Percentiles rank a stretch among this genome's conserved stretches.
Evolutionary conservation across 2,888 invertebrate species (phyloP).

Genomic region (Philhelius pedissequus): DNA sequence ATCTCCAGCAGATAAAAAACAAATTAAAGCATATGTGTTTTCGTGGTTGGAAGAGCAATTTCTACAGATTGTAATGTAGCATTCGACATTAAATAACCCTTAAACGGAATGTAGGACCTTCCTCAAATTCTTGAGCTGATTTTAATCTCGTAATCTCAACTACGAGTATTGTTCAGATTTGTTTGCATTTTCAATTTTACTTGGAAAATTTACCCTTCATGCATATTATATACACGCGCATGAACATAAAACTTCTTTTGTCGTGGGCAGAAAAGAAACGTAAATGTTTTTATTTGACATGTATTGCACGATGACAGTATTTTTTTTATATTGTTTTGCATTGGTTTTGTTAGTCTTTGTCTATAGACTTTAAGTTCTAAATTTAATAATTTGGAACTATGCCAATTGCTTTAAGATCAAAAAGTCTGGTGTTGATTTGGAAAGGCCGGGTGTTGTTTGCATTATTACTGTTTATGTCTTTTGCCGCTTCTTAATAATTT

Average conservation of each 20-base stretch:
- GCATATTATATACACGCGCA: too few relatives aligned
- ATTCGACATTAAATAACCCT: too few relatives aligned
- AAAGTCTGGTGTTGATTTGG: background rate
- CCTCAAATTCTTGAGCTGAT: too few relatives aligned
- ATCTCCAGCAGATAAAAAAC: too few relatives aligned
- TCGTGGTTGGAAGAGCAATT: too few relatives aligned
- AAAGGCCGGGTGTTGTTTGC: constrained; percentile 19
- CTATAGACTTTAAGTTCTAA: constrained; percentile 28
- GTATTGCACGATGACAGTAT: background rate
- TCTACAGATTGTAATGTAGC: too few relatives aligned
- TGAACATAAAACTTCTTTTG: background rate
- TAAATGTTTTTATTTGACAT: background rate
- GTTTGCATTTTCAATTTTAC: too few relatives aligned
- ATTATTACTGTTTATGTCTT: background rate
- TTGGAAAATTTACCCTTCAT: too few relatives aligned
- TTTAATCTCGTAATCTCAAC: too few relatives aligned
- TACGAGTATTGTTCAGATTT: too few relatives aligned
- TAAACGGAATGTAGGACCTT: too few relatives aligned
- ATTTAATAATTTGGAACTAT: constrained; percentile 47
- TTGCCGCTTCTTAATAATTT: background rate
- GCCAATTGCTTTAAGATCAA: constrained; percentile 42
- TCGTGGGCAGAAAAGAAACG: background rate
- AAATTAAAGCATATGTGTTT: too few relatives aligned
- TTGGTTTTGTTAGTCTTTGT: background rate
- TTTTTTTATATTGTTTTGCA: background rate